phyloP scores from a whole-genome alignment of 2,113 vertebrate genomes.

The Ailurus styani region DNA sequence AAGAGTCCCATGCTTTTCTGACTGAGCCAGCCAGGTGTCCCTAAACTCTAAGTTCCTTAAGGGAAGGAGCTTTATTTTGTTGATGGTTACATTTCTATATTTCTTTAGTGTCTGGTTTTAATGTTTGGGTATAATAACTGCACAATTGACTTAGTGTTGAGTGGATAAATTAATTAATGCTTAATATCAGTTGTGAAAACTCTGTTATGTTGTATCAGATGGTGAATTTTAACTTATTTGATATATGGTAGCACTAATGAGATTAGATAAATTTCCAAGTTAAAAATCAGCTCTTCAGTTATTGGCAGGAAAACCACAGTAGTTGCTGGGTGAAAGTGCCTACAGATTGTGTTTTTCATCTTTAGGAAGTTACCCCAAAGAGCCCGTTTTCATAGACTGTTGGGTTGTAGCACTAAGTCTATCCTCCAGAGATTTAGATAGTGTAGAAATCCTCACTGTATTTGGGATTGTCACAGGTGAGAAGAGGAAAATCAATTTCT shows the following conservation, averaged over 20 bases:
- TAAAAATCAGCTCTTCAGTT: neutral
- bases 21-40: neutral
- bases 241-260: neutral
- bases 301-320: neutral
- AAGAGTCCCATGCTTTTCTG: neutral
- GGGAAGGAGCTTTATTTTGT: neutral
- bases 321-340: neutral
- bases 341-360: neutral
- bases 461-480: neutral
- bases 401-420: neutral
- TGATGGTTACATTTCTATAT: neutral
- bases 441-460: neutral
- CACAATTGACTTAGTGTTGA: neutral
- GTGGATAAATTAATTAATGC: neutral
- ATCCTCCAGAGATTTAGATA: neutral
- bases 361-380: neutral
- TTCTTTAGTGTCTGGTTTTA: neutral
- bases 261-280: neutral
- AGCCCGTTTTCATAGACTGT: neutral
- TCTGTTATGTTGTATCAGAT: neutral
- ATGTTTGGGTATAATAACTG: neutral
- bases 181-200: neutral
- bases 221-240: neutral
- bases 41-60: neutral
- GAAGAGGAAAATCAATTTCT: neutral